Evolutionary conservation across 2,888 invertebrate species (phyloP), one percentile per base, ranked within the genome.

Genomic region (Catotricha subobsoleta): DNA sequence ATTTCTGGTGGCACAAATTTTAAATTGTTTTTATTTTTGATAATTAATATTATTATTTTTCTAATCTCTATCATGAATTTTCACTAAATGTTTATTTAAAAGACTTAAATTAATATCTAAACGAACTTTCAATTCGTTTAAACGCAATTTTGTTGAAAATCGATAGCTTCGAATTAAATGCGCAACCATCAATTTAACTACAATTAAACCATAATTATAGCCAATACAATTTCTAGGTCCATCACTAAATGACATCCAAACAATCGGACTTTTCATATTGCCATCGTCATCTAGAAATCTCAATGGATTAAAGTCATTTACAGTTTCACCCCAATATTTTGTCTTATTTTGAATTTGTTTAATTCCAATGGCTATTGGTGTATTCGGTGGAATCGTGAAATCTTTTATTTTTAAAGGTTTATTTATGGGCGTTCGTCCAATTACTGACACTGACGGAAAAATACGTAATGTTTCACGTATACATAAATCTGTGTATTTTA

Each of bases 121-220:
- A 25, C 30, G 16, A 6, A 40, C 16, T 19, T 33, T 31, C 10
- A 40, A 30, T 20, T 40, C 40, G 15, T 31, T 16, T 16, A 40
- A 23, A 23, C 33, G 31, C 12, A 40, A 31, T 33, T 31, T 31
- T 18, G 40, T 40, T 7, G 21, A 16, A 6, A 40, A 30, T 23
- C n/a, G 31, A 25, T 33, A 40, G 21, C 33, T 40, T 3, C 40
- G 31, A 33, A 40, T 23, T 21, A 40, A 16, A n/a, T 40, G 21
- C 12, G 40, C 40, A 31, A 30, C 23, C 12, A 40, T 25, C 25
- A 30, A 13, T 40, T 40, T 40, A 23, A 40, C 33, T 16, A 19
- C 4, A 19, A 29, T 13, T 8, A 29, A 6, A 20, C 20, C 4
- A 8, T 15, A 36, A 15, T 34, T 34, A 36, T n/a, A n/a, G n/a